Base-by-base conservation (phyloP, 2,797 vertebrate species). In the Odontamblyopus lacepedii region DNA sequence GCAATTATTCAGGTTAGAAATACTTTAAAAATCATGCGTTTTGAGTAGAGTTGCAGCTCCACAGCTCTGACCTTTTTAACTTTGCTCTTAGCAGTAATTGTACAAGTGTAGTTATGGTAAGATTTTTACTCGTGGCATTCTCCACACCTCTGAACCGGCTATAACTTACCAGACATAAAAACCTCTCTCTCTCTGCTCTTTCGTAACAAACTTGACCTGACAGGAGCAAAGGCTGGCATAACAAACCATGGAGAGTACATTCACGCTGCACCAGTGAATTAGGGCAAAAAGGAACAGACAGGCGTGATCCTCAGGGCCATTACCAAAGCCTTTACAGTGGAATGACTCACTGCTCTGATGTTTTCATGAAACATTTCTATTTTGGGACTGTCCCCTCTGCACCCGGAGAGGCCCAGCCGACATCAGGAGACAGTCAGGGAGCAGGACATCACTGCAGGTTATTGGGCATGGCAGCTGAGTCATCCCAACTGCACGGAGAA, bases 361-460 rank as follows among this genome's bases (percentile, higher is more conserved):
- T 89, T 91, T 91, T 87, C 84, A 85, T 87, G 82, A 90, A 91
- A 83, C 77, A 62, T 80, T 85, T 87, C 87, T 93, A 92, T 91
- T 92, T 90, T 76, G 85, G 84, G 85, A 82, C 71, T 80, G 63
- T 85, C 85, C 84, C 84, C 71, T 70, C 77, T 76, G 86, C 79
- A 85, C 77, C 86, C 85, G 53, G 16, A 5, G 75, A 57, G 62
- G 72, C 60, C 83, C 74, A 76, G 75, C 83, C 85, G 78, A 81
- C 83, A 87, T 84, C 82, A 81, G 78, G 87, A 84, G 84, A 84
- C 57, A 59, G 76, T 83, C 83, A 56, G 84, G 79, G 69, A 79
- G 51, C 63, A 73, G 81, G 78, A 81, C 76, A 55, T 89, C 82
- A 78, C 78, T 64, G 63, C 26, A 86, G 80, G 53, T 83, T 81